Evolutionary conservation across 2,797 vertebrate species (phyloP).

Genomic region (Onychomys leucogaster): DNA sequence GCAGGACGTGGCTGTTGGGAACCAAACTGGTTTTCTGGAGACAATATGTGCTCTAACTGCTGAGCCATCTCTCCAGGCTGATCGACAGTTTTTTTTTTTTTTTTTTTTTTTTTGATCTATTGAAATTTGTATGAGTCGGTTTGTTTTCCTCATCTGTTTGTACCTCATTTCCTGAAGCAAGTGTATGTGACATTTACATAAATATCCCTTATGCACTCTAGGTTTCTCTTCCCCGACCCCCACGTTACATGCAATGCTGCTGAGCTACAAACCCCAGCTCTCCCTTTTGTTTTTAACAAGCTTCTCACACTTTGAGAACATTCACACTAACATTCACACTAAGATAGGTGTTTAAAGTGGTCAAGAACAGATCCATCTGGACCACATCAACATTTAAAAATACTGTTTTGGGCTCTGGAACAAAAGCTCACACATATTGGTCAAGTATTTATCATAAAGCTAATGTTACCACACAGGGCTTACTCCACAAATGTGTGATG

Average conservation of each 20-base stretch:
- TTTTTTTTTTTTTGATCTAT: not conserved
- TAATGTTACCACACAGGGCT: not conserved
- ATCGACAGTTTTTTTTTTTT: not conserved
- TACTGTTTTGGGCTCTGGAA: conserved; percentile 11
- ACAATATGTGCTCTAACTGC: not conserved
- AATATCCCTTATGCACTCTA: not conserved
- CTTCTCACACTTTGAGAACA: conserved; percentile 14
- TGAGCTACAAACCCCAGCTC: not conserved
- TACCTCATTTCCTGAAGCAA: conserved; percentile 30
- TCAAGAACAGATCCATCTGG: conserved; percentile 49
- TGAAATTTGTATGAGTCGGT: conserved; percentile 39
- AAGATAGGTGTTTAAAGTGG: conserved; percentile 33
- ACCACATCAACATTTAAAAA: conserved; percentile 39
- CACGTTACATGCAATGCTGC: not conserved
- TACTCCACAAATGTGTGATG: conserved; percentile 35
- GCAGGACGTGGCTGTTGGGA: not conserved
- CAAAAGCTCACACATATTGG: not conserved
- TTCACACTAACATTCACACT: not conserved
- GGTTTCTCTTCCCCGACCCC: not conserved
- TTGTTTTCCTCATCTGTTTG: conserved; percentile 34
- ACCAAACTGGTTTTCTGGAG: not conserved
- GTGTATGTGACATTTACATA: not conserved
- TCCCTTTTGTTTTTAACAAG: conserved; percentile 59
- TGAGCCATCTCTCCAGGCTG: not conserved
- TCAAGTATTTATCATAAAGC: not conserved